These are phyloP conservation scores for Anoplopoma fimbria DNA, from an alignment of 2,113 vertebrate genomes.

Conservation along the genomic window DNA sequence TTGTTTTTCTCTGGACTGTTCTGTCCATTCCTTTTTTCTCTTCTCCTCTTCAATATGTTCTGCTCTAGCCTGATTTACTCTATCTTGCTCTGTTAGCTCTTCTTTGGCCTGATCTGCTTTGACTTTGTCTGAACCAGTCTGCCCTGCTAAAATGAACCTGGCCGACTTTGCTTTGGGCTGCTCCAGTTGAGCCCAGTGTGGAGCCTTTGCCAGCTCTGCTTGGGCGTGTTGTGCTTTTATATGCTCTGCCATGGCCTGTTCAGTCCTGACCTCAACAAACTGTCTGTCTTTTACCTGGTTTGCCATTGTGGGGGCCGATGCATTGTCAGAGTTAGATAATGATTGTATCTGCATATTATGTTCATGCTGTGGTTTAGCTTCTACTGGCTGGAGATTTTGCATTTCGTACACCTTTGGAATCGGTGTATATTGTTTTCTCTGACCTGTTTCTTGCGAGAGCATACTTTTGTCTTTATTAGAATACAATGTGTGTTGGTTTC, in stretches of 20 bases:
- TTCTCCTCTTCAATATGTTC: slow-evolving; percentile 17
- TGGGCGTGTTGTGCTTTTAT: slow-evolving; percentile 47
- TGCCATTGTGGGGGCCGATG: neutral
- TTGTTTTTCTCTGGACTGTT: slow-evolving; percentile 28
- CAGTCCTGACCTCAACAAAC: slow-evolving; percentile 41
- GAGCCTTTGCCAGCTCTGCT: slow-evolving; percentile 50
- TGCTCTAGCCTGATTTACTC: slow-evolving; percentile 7
- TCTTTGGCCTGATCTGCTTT: slow-evolving; percentile 35
- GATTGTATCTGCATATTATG: slow-evolving; percentile 20
- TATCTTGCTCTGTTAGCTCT: slow-evolving; percentile 8
- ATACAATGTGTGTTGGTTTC: slow-evolving; percentile 25
- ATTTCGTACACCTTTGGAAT: slow-evolving; percentile 35
- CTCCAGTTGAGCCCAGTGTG: slow-evolving; percentile 47
- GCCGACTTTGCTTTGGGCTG: slow-evolving; percentile 42
- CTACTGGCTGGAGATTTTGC: slow-evolving; percentile 23
- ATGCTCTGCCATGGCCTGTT: slow-evolving; percentile 33
- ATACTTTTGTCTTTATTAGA: slow-evolving; percentile 33
- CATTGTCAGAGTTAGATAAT: slow-evolving; percentile 29
- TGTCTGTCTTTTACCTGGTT: slow-evolving; percentile 39
- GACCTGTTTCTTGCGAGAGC: slow-evolving; percentile 41
- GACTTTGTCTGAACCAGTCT: slow-evolving; percentile 37
- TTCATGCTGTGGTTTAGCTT: slow-evolving; percentile 35
- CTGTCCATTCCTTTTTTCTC: slow-evolving; percentile 11
- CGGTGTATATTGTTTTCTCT: slow-evolving; percentile 33
- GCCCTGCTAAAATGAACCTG: slow-evolving; percentile 59